Base-by-base conservation (phyloP, 2,888 invertebrate genomes). In the Autographa gamma region DNA sequence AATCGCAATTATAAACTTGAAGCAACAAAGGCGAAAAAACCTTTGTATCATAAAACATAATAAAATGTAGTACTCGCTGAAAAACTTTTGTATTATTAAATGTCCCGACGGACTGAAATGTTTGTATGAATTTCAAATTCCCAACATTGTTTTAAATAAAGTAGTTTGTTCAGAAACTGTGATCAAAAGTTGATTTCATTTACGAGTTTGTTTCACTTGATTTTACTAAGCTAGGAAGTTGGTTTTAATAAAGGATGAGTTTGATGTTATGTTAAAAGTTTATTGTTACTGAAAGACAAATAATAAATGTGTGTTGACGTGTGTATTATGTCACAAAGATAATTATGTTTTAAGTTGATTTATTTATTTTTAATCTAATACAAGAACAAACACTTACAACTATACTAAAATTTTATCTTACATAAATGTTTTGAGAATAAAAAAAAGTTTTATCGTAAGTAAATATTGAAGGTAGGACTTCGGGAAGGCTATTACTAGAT, bases 181-280 rank as follows among this genome's bases (percentile, higher is more conserved):
- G 48, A 48, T 48, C n/a, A 48, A 48, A 48, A 48, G 48, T n/a
- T 48, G 48, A n/a, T 48, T 48, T 48, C 48, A 48, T 48, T 48
- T 48, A 48, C 16, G n/a, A n/a, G 48, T 48, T 48, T 48, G 48
- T 48, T 48, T 48, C 8, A 7, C 48, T 48, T 48, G 48, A n/a
- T n/a, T 38, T 48, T 48, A 43, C n/a, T 48, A n/a, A 48, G n/a
- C n/a, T n/a, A n/a, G n/a, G n/a, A 48, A 48, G 6, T 48, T 1
- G n/a, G 7, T 48, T 48, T n/a, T 48, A 16, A 48, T 48, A 48
- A 48, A n/a, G 0, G 18, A n/a, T 38, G n/a, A 18, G 3, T 13
- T 14, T 54, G 18, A 41, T 25, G 25, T 25, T 25, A 25, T 25
- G 25, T 25, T 25, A 25, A 25, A 25, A 25, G 25, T n/a, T n/a